Evolutionary conservation across 2,888 invertebrate genomes (phyloP), one percentile per base, ranked within the genome.

Genomic region (Gymnocheta viridis): DNA sequence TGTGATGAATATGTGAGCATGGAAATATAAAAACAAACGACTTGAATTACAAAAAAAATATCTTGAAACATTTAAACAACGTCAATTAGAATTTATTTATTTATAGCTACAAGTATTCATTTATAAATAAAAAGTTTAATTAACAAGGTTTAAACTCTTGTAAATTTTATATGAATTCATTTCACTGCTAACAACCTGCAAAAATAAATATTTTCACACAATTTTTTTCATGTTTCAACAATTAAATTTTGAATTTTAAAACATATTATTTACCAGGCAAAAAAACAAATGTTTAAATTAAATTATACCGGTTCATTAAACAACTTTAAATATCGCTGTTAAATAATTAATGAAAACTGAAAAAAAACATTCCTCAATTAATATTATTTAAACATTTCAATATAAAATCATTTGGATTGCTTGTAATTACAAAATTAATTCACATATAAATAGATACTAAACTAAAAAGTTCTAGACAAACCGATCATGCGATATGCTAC

Each of bases 261-360:
- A 51, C 22, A 29, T 29, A 29, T 35, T 51, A 69, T 78, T 51
- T 51, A 1, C 22, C 29, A 29, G 35, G 47, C 67, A 41, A 24
- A 66, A 66, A 51, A 51, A 54, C 4, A 62, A 22, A 62, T 78
- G 22, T 69, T 60, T 60, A 60, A 67, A 70, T 77, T 69, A 51
- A 67, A 78, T 70, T 78, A 32, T 60, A 14, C 29, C 51, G 69
- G 60, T 78, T 78, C 69, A 78, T 78, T 78, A 78, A 69, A 41
- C 60, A 60, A 27, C 29, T 78, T 60, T 60, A 62, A 51, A 78
- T 51, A 78, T 41, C 41, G 12, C 49, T 41, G 41, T 69, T 51
- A 69, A 78, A 78, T 78, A 69, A 78, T 70, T 51, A 78, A 78
- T 69, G 58, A 70, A 35, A 78, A 69, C n/a, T 6, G 27, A 51